Evolutionary conservation across 2,888 invertebrate genomes (phyloP), one percentile per base, ranked within the genome.

Genomic region (Penaeus monodon): DNA sequence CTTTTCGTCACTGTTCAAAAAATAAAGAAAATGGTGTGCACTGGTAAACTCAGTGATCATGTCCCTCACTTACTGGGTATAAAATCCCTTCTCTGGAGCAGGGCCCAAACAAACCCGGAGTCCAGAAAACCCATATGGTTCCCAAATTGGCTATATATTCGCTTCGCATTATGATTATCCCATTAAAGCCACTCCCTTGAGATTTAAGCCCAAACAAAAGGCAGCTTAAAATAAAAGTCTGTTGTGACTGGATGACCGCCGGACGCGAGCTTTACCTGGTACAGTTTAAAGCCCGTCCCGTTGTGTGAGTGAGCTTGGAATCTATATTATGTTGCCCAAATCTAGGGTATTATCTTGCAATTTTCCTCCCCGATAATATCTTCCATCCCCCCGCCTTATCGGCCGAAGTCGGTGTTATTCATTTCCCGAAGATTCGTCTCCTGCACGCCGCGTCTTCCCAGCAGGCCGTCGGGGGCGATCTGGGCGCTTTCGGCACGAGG

Each of bases 11-110:
- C 49, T n/a, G 44, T 24, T 33, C 27, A 33, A 64, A 33, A n/a
- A 38, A 29, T 38, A 20, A 57, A 33, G n/a, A 66, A 66, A 29
- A 70, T 14, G 20, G 49, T 7, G 68, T 27, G 24, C 22, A 24
- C 22, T 70, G 49, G 81, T 57, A 81, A 81, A 81, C 81, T 70
- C 70, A 66, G 3, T 49, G 81, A 81, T 81, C 81, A 81, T 81
- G 68, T 81, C 81, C 81, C 70, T 70, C 81, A 81, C 68, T 38
- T 27, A 70, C 70, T 49, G 68, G 57, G 81, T 27, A 49, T 81
- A 44, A 29, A 81, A 44, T 27, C 10, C 68, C 57, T 73, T 57
- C 27, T 14, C 63, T 2, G 65, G 22, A 68, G 17, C 27, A 27
- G 38, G n/a, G n/a, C n/a, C 81, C 81, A 81, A 81, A 73, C 81